These are phyloP conservation scores for Drosophila bocki DNA, from an alignment of 1,140 invertebrate genomes.

Conservation along the genomic window DNA sequence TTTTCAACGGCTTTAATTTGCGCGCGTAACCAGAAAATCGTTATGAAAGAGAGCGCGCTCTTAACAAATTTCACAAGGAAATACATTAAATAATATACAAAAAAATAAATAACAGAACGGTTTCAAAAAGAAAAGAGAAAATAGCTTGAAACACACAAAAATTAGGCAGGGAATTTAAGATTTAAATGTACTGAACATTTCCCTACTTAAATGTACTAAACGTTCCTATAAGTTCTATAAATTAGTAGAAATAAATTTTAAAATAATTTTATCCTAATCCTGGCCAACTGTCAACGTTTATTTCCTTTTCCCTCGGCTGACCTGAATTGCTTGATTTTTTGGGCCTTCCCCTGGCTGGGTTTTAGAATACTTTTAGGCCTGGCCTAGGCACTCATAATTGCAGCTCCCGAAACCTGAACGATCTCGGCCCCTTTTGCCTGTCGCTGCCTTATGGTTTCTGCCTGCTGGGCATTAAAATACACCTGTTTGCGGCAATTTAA, in stretches of 20 bases:
- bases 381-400: constrained; percentile 57
- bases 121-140: background rate
- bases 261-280: background rate
- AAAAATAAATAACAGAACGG: background rate
- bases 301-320: background rate
- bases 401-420: constrained; percentile 44
- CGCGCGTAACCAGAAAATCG: constrained; percentile 43
- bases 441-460: constrained; percentile 19
- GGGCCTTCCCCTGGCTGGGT: background rate
- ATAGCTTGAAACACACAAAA: no score
- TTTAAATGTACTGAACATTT: background rate
- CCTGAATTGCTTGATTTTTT: constrained; percentile 36
- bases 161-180: no score
- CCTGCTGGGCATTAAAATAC: constrained; percentile 74
- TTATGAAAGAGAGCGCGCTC: constrained; percentile 39
- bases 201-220: no score
- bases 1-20: constrained; percentile 23
- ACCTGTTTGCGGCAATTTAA: constrained; percentile 82
- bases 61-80: constrained; percentile 4
- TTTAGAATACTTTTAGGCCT: constrained; percentile 27
- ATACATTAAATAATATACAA: background rate
- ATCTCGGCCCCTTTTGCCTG: constrained; percentile 4
- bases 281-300: constrained; percentile 9
- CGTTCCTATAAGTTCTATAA: background rate
- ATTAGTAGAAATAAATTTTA: background rate